Evolutionary conservation across 2,113 vertebrate species (phyloP), one percentile per base, ranked within the genome.

Genomic region (Triplophysa rosa): DNA sequence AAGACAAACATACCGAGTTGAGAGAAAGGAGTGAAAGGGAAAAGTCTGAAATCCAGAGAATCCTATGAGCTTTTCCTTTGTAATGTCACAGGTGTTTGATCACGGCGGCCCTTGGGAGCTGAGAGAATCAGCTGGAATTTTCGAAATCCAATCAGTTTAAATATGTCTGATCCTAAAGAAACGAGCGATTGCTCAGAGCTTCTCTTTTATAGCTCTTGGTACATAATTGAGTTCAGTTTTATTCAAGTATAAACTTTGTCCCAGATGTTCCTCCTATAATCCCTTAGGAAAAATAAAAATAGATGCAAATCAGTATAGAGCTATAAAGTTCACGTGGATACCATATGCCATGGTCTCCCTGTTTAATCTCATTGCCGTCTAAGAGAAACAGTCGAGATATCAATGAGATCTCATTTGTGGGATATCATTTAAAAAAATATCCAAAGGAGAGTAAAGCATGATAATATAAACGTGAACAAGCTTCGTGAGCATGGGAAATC

Each of bases 21-120:
- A 49, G 33, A 67, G 29, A 0, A 33, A 66, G 33, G 23, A 72
- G 17, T n/a, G 66, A 56, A 21, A 67, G 23, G 79, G 33, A 21
- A 78, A 59, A 78, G 63, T 62, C 72, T 59, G 47, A 61, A 80
- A 82, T 77, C 62, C 33, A 67, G 24, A 78, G 40, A 16, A 29
- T 7, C 29, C 65, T 77, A 58, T 4, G 3, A 8, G 7, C 29
- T 45, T 71, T 29, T 16, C 47, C 66, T 66, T 80, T 21, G 12
- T 76, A 71, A 72, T 29, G 72, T 56, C 58, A 5, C 62, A 59
- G n/a, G 47, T 13, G 58, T 79, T 66, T 40, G 14, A 74, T 56
- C 33, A 54, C 14, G 26, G 40, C 40, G 8, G n/a, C 1, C 3
- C 66, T 69, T 54, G 63, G 67, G 26, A 63, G 72, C 49, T 72